Percentiles rank a stretch among this genome's conserved stretches.
phyloP scores from a whole-genome alignment of 2,113 vertebrate species.

The Deroptyus accipitrinus region DNA sequence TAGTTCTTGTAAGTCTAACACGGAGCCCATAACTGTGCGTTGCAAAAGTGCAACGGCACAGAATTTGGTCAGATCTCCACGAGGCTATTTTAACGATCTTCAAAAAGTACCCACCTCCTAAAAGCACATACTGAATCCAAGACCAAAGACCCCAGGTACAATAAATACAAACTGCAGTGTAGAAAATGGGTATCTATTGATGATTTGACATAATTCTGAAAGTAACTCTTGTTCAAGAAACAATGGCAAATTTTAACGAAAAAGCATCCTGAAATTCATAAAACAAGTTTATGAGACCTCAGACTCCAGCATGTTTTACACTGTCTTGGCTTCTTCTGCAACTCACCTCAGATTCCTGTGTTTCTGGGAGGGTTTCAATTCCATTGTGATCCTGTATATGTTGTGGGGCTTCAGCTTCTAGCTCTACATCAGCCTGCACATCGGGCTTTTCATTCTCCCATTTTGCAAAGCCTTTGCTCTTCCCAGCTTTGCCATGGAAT shows the following conservation, averaged over 20 bases:
- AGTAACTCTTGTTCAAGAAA: background rate
- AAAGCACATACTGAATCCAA: background rate
- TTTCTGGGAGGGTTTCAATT: slow-evolving; percentile 66
- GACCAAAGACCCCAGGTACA: background rate
- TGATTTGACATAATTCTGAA: background rate
- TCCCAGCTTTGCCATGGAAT: slow-evolving; percentile 83
- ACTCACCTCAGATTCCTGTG: slow-evolving; percentile 78
- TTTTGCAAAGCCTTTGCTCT: slow-evolving; percentile 88
- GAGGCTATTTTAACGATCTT: background rate
- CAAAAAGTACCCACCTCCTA: background rate
- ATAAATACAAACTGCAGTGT: background rate
- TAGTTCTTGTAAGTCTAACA: background rate
- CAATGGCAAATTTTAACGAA: background rate
- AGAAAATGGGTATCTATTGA: background rate
- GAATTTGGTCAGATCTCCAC: background rate
- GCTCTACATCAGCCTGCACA: slow-evolving; percentile 54
- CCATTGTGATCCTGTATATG: slow-evolving; percentile 71
- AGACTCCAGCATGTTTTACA: background rate
- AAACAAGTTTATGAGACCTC: background rate
- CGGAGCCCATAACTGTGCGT: background rate
- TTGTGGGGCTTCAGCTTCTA: slow-evolving; percentile 58
- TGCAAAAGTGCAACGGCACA: background rate
- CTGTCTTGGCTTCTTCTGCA: background rate
- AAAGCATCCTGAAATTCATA: background rate
- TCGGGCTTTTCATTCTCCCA: slow-evolving; percentile 88